A percentile compares a stretch with the other conserved stretches of the same genome.
phyloP scores from a whole-genome alignment of 2,797 vertebrate genomes.

The Arremon brunneinucha region DNA sequence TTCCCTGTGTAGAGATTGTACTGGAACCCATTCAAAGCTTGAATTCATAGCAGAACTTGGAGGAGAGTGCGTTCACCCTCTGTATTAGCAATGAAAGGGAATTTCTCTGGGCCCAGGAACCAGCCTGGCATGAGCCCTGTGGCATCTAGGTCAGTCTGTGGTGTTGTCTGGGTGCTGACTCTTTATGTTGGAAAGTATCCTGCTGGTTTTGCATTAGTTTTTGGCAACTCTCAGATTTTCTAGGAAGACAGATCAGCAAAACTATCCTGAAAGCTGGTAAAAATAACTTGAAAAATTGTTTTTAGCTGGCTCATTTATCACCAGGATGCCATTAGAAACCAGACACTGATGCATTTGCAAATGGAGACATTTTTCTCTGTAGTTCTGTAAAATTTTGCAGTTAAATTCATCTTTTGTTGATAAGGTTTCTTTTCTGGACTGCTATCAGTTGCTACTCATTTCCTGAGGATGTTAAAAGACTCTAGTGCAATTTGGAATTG shows the following conservation, averaged over 20 bases:
- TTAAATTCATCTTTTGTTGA: neutral
- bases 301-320: neutral
- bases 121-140: neutral
- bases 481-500: neutral
- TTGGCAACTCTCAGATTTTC: conserved; percentile 24
- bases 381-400: neutral
- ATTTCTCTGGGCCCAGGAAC: neutral
- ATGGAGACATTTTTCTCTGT: neutral
- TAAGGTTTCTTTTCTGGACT: neutral
- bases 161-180: neutral
- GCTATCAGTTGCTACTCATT: neutral
- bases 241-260: conserved; percentile 14
- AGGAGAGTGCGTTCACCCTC: rapidly evolving
- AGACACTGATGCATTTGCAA: neutral
- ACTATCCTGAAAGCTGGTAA: neutral
- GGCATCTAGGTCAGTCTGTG: neutral
- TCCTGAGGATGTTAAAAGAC: neutral
- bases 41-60: neutral
- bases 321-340: neutral
- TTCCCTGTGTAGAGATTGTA: rapidly evolving
- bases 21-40: neutral
- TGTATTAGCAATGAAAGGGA: neutral
- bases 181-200: neutral
- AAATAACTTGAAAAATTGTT: neutral
- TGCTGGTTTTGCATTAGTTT: neutral